Evolutionary conservation across 2,888 invertebrate genomes (phyloP).

Genomic region (Leistus spinibarbis): DNA sequence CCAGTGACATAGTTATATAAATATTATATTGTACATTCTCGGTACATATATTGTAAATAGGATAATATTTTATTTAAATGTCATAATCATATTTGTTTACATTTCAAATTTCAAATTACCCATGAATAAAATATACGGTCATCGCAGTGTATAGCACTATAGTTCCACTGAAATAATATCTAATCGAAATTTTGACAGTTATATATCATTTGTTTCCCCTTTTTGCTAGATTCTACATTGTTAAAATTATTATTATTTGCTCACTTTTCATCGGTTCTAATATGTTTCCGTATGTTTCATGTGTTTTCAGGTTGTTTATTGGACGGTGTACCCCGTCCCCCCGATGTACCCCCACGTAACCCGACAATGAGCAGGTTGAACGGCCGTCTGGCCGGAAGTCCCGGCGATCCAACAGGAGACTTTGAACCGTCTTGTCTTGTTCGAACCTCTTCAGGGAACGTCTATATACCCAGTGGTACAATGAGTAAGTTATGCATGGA

Average conservation of each 20-base stretch:
- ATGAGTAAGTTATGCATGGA: conserved; percentile 60
- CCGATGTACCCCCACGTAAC: conserved; percentile 90
- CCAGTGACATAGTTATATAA: neutral
- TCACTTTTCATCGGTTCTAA: conserved; percentile 41
- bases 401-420: conserved; percentile 70
- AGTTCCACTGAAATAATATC: neutral
- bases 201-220: neutral
- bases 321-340: conserved; percentile 80
- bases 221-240: neutral
- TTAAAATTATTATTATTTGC: conserved; percentile 26
- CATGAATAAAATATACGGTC: neutral
- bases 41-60: neutral
- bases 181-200: neutral
- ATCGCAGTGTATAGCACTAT: neutral
- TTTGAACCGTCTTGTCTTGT: conserved; percentile 91
- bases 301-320: conserved; percentile 79
- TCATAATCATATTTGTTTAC: neutral
- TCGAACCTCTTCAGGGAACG: conserved; percentile 89
- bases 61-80: neutral
- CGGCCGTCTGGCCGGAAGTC: conserved; percentile 84
- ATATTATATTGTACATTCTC: neutral
- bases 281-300: conserved; percentile 44
- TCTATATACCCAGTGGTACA: conserved; percentile 88
- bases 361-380: conserved; percentile 91
- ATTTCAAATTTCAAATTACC: neutral